Evolutionary conservation across 2,888 invertebrate species (phyloP), one percentile per base, ranked within the genome.

Genomic region (Aelia acuminata): DNA sequence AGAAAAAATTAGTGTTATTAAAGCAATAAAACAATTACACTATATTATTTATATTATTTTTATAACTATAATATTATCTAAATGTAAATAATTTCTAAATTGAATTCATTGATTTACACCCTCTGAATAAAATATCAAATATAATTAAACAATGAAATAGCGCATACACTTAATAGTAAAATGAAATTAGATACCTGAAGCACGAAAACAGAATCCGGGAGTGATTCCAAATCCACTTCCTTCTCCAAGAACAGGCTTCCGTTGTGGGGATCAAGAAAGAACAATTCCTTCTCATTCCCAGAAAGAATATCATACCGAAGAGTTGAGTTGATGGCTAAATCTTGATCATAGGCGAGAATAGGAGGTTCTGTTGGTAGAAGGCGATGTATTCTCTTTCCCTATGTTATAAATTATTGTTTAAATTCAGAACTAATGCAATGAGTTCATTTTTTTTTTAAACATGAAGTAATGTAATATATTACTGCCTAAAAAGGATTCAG

Each of bases 261-360:
- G 91, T 96, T 97, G 49, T 94, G 93, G 0, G 95, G 93, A 91
- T 97, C 95, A 70, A 97, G 93, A 11, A 95, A 94, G 92, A 97
- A 97, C 26, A 96, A 92, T 84, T 95, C 94, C 0, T 95, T 93
- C 87, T 97, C 97, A 91, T 97, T 97, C 1, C 97, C 97, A 3
- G 96, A 94, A 39, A 96, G 94, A 85, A 97, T 95, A 90, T 96
- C 96, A 92, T 97, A 97, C 0, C 95, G 93, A 1, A 97, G 93
- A 0, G 95, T 93, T 0, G 96, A 94, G 90, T 96, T 95, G 75
- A 97, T 94, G 0, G 96, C 96, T 3, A 93, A 91, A 92, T 97
- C 97, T 92, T 96, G 96, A 92, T 97, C 97, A 90, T 94, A 95
- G 0, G 97, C 97, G 90, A 94, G 94, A 84, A 97, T 96, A 3